Evolutionary conservation across 2,797 vertebrate genomes (phyloP).

Genomic region (Allobates femoralis): DNA sequence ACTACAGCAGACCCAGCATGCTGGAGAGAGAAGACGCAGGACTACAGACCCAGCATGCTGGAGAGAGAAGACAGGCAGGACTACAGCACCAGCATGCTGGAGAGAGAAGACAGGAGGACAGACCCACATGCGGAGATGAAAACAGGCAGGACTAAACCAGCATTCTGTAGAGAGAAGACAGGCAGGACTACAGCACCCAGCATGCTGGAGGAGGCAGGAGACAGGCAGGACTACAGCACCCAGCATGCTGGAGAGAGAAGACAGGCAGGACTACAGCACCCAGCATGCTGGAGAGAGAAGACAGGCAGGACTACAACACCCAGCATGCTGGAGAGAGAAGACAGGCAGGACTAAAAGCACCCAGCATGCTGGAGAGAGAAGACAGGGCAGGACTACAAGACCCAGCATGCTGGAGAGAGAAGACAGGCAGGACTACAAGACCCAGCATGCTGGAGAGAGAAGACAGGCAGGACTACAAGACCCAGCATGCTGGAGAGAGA

Average conservation of each 20-base stretch:
- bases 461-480: neutral
- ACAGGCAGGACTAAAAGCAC: neutral
- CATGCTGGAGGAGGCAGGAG: slow-evolving; percentile 73
- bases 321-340: too few relatives aligned
- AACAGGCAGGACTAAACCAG: neutral
- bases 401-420: too few relatives aligned
- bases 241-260: slow-evolving; percentile 63
- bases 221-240: too few relatives aligned
- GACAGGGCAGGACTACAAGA: neutral
- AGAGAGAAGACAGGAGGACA: too few relatives aligned
- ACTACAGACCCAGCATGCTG: too few relatives aligned
- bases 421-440: too few relatives aligned
- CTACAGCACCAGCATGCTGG: neutral
- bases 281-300: neutral
- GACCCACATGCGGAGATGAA: too few relatives aligned
- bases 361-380: neutral
- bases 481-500: neutral
- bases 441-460: too few relatives aligned
- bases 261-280: too few relatives aligned
- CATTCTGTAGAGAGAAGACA: too few relatives aligned
- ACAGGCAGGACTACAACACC: neutral
- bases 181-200: neutral
- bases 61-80: too few relatives aligned
- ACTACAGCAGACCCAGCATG: neutral
- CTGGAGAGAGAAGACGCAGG: too few relatives aligned